These are phyloP conservation scores for Leptura quadrifasciata DNA, from an alignment of 2,888 invertebrate species.

Conservation along the genomic window DNA sequence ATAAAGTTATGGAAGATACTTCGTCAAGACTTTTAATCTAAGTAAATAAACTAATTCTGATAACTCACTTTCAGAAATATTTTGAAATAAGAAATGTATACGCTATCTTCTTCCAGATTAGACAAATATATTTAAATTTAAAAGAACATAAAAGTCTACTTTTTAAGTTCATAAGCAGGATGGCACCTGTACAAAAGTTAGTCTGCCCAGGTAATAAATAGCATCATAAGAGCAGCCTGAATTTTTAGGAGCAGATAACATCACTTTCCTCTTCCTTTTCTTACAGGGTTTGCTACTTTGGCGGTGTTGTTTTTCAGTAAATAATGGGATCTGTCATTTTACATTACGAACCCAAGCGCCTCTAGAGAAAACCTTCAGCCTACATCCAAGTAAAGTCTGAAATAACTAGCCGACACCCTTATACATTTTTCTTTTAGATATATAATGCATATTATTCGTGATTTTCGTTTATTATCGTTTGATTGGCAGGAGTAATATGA, in stretches of 20 bases:
- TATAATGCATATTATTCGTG: conserved; percentile 52
- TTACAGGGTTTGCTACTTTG: conserved; percentile 73
- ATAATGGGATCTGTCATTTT: conserved; percentile 75
- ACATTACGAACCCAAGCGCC: conserved; percentile 71
- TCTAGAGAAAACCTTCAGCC: conserved; percentile 65
- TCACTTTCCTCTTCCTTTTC: conserved; percentile 69
- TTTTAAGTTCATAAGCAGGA: conserved; percentile 40
- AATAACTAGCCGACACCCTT: conserved; percentile 54
- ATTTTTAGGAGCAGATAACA: conserved; percentile 67
- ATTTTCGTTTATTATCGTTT: conserved; percentile 47
- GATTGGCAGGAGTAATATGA: conserved; percentile 46
- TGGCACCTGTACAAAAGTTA: conserved; percentile 53
- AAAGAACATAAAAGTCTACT: conserved; percentile 42
- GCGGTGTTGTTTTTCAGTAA: conserved; percentile 74
- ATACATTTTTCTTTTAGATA: conserved; percentile 52
- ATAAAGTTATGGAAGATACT: background rate
- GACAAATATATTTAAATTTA: conserved; percentile 49
- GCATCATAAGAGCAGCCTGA: conserved; percentile 64
- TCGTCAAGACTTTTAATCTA: background rate
- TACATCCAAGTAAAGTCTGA: conserved; percentile 58
- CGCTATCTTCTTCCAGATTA: conserved; percentile 37
- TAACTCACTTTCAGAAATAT: conserved; percentile 32
- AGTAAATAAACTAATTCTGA: conserved; percentile 1
- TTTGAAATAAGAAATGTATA: conserved; percentile 38
- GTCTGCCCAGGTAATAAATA: conserved; percentile 60